These are phyloP conservation scores for Acrobasis repandana DNA, from an alignment of 2,888 invertebrate species.

Conservation along the genomic window DNA sequence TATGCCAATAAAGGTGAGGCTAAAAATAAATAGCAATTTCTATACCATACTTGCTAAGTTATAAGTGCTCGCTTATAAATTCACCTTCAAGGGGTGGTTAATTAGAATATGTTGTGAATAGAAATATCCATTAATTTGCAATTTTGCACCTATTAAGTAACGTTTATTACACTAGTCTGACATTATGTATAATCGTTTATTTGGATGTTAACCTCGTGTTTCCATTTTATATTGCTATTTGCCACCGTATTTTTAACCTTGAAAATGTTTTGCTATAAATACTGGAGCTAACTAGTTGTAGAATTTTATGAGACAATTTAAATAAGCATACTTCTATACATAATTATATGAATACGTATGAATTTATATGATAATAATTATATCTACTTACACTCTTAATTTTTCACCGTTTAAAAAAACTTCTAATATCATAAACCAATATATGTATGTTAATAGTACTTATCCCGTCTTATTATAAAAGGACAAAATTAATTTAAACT, in stretches of 20 bases:
- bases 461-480: too few species aligned
- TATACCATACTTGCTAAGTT: background rate
- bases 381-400: too few species aligned
- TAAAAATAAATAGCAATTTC: background rate
- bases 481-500: too few species aligned
- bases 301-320: constrained; percentile 4
- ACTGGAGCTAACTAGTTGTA: constrained; percentile 14
- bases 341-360: too few species aligned
- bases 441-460: too few species aligned
- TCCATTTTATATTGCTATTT: constrained; percentile 39
- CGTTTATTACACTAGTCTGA: constrained; percentile 30
- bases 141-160: constrained; percentile 26
- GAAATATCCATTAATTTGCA: constrained; percentile 24
- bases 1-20: background rate
- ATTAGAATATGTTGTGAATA: constrained; percentile 18
- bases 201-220: constrained; percentile 36
- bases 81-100: constrained; percentile 7
- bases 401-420: too few species aligned
- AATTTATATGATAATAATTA: too few species aligned
- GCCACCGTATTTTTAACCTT: constrained; percentile 44
- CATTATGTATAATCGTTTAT: constrained; percentile 35
- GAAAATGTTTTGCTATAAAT: constrained; percentile 47
- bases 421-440: too few species aligned
- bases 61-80: background rate
- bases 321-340: background rate